Conservation (phyloP, 2,888 invertebrate species). For the Molorchus minor region DNA sequence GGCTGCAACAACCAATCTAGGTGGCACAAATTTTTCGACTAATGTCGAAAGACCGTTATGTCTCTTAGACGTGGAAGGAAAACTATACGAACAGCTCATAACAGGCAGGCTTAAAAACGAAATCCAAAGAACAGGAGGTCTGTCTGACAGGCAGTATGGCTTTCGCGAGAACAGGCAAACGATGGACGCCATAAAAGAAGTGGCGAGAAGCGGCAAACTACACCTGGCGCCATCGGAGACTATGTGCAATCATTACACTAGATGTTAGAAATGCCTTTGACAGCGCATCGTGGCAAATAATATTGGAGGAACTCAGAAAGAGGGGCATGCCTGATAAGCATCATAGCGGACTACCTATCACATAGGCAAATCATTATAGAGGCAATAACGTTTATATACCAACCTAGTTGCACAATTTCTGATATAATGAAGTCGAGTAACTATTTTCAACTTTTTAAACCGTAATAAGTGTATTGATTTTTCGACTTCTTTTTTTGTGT, state of each 20-base stretch:
- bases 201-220: conserved; percentile 4
- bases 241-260: no score
- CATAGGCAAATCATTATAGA: conserved; percentile 6
- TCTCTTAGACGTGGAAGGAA: conserved; percentile 25
- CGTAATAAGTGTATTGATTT: no score
- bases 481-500: no score
- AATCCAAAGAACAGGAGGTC: conserved; percentile 3
- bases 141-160: conserved; percentile 28
- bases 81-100: conserved; percentile 26
- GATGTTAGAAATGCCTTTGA: conserved; percentile 31
- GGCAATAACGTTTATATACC: no score
- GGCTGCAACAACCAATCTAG: no score
- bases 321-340: background rate
- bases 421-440: no score
- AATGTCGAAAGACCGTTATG: conserved; percentile 37
- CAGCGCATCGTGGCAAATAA: conserved; percentile 20
- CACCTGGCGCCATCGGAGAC: background rate
- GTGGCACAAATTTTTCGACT: no score
- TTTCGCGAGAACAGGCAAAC: conserved; percentile 27
- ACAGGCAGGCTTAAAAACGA: conserved; percentile 12
- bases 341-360: conserved; percentile 3
- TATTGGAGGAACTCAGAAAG: background rate
- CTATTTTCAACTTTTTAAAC: no score
- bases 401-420: no score
- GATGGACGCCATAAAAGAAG: background rate